Evolutionary conservation across 2,113 vertebrate genomes (phyloP).

Genomic region (Cephalopholis sonnerati): DNA sequence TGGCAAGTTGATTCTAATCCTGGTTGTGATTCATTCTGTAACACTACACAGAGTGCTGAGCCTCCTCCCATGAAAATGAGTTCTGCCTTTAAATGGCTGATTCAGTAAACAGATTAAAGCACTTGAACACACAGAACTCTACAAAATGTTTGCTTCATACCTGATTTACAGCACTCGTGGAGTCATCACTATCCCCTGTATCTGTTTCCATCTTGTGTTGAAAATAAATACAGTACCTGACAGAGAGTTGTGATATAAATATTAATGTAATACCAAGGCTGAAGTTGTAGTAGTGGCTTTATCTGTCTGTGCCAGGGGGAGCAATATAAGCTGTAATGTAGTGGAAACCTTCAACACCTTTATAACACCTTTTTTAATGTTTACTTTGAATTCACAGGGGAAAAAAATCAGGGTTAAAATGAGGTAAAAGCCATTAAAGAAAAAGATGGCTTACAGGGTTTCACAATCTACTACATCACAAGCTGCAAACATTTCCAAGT

Average conservation of each 20-base stretch:
- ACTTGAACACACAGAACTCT: constrained; percentile 25
- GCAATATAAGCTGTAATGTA: not conserved
- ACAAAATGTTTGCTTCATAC: constrained; percentile 7
- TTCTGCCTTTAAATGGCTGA: constrained; percentile 20
- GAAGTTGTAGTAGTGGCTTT: not conserved
- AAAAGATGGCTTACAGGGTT: too few species aligned
- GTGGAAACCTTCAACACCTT: not conserved
- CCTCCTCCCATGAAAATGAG: not conserved
- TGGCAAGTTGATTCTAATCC: not conserved
- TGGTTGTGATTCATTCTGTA: constrained; percentile 23
- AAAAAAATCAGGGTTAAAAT: not conserved
- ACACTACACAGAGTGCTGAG: not conserved
- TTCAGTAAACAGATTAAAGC: constrained; percentile 49
- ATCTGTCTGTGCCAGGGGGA: not conserved
- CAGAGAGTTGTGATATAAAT: not conserved
- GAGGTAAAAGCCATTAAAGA: not conserved
- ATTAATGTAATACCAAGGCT: not conserved
- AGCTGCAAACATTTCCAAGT: too few species aligned
- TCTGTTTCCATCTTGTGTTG: constrained; percentile 23
- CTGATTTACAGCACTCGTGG: not conserved
- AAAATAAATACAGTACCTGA: constrained; percentile 13
- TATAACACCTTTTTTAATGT: not conserved
- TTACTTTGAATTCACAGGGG: not conserved
- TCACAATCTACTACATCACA: too few species aligned
- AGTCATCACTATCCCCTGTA: not conserved